These are phyloP conservation scores for Sebastes goodei DNA, from an alignment of 2,797 vertebrate genomes.

Conservation along the genomic window DNA sequence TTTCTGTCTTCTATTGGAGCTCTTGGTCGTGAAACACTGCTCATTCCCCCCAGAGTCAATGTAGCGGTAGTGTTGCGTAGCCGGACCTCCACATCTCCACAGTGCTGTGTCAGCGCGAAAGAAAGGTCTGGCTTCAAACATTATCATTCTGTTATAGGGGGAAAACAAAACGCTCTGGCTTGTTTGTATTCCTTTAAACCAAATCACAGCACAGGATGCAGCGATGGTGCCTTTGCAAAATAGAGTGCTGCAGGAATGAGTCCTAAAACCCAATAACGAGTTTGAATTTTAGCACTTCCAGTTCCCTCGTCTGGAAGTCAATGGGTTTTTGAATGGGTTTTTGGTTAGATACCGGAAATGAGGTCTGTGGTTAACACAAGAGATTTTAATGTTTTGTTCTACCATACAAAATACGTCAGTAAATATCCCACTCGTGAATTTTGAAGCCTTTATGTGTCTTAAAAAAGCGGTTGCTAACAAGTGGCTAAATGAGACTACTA, in stretches of 20 bases:
- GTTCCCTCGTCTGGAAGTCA: too few species aligned
- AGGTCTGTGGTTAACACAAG: too few species aligned
- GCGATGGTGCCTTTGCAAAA: neutral
- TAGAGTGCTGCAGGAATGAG: neutral
- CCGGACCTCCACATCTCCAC: neutral
- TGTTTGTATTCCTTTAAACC: neutral
- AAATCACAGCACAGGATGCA: neutral
- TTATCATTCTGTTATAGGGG: neutral
- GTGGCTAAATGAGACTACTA: too few species aligned
- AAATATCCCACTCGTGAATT: too few species aligned
- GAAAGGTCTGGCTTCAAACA: neutral
- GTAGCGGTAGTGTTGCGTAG: neutral
- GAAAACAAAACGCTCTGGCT: neutral
- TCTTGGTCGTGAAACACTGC: constrained; percentile 27
- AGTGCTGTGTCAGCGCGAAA: neutral
- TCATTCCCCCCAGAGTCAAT: neutral
- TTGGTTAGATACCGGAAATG: too few species aligned
- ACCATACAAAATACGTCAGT: too few species aligned
- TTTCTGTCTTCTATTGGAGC: constrained; percentile 27
- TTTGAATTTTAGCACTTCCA: too few species aligned
- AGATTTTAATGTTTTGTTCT: too few species aligned
- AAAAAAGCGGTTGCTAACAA: too few species aligned
- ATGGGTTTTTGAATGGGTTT: too few species aligned
- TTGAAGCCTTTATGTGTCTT: too few species aligned
- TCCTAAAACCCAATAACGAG: too few species aligned